Evolutionary conservation across 2,888 invertebrate genomes (phyloP), one percentile per base, ranked within the genome.

Genomic region (Lordiphosa fenestrarum): DNA sequence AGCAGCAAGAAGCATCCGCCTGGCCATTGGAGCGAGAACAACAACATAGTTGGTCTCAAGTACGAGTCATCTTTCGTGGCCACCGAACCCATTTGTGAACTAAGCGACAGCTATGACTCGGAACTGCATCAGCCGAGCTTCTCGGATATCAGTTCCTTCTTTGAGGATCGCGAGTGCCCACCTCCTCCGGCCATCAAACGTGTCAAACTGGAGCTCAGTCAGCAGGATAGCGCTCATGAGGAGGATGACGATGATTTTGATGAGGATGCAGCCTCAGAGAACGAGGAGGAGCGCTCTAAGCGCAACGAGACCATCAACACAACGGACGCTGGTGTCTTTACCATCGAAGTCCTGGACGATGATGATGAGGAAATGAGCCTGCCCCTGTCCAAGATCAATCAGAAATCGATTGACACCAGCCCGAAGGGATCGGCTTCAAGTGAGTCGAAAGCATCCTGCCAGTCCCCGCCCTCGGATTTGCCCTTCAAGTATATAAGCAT

Each of bases 101-200:
- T 73, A 0, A 73, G 75, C 50, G 83, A 84, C 21, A 81, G 83
- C 53, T 82, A 74, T 23, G 80, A 83, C n/a, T 78, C 83, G 25
- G 74, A 74, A 39, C 46, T 76, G 38, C 86, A 86, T 55, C 86
- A 83, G 59, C 84, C 84, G 1, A 85, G 84, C 40, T 86, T 86
- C 42, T 85, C 85, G 19, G 86, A 86, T 48, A 72, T 86, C 3
- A 82, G 84, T 5, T 69, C 80, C 5, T 82, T 85, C 49, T 84
- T 86, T 44, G 86, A 82, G 42, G 81, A 84, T 40, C 42, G 68
- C 2, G 57, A 71, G 2, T 75, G 77, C 13, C 46, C 40, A 33
- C 47, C 36, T 21, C 46, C 23, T 37, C 54, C 57, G 37, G 48
- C 71, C 15, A 67, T 63, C 0, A 71, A 69, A 9, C 42, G 42